These are phyloP conservation scores for Metopolophium dirhodum DNA, from an alignment of 1,140 invertebrate species.

Conservation along the genomic window DNA sequence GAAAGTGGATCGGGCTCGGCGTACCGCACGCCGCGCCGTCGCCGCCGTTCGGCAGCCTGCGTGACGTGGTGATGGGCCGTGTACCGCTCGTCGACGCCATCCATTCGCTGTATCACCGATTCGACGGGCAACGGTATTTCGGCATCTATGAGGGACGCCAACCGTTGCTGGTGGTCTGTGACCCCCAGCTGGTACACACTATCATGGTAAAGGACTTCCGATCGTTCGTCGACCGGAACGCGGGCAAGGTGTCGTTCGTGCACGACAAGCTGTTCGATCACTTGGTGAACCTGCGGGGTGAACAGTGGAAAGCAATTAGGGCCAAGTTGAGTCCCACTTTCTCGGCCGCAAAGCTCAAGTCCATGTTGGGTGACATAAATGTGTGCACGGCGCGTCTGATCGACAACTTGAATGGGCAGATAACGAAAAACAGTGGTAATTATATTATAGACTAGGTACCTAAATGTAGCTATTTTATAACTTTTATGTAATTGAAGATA, in stretches of 20 bases:
- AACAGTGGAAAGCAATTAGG: conserved; percentile 68
- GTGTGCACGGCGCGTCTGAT: conserved; percentile 63
- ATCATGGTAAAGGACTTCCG: conserved; percentile 70
- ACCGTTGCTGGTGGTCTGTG: conserved; percentile 66
- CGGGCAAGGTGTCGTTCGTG: conserved; percentile 63
- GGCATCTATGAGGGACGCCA: conserved; percentile 64
- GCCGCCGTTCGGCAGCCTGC: conserved; percentile 65
- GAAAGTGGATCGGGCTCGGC: conserved; percentile 62
- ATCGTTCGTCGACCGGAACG: conserved; percentile 65
- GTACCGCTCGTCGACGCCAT: conserved; percentile 59
- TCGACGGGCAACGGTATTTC: conserved; percentile 56
- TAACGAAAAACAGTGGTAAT: not conserved
- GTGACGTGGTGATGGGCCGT: conserved; percentile 62
- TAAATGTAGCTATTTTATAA: not conserved
- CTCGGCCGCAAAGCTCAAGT: conserved; percentile 68
- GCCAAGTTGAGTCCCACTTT: conserved; percentile 69
- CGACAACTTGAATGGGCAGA: conserved; percentile 60
- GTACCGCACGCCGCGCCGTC: conserved; percentile 62
- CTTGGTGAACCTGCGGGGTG: conserved; percentile 63
- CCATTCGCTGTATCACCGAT: conserved; percentile 56
- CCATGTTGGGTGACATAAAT: conserved; percentile 66
- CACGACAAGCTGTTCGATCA: conserved; percentile 63
- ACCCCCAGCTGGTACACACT: conserved; percentile 69
- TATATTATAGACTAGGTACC: not conserved
- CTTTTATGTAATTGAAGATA: too few species aligned